Evolutionary conservation across 2,797 vertebrate species (phyloP), one percentile per base, ranked within the genome.

Genomic region (Acipenser ruthenus): DNA sequence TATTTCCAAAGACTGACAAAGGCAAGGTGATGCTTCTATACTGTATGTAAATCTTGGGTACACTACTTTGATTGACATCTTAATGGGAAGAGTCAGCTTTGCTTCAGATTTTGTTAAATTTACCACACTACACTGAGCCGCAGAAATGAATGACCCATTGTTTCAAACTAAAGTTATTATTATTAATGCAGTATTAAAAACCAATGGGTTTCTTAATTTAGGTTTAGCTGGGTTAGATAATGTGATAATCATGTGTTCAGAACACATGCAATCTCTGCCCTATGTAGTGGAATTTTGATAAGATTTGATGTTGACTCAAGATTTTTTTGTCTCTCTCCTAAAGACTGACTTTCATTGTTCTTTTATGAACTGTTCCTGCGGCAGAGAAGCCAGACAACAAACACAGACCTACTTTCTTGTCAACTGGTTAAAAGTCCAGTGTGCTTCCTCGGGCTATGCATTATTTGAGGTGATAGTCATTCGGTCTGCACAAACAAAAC

Each of bases 401-500:
- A n/a, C 37, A 37, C 37, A 37, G 37, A 49, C 74, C 74, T 69
- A 49, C 71, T 79, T 78, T 77, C 73, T 71, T 69, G 65, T 64
- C 61, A 37, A 37, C 73, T 67, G 68, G 63, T 74, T 66, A 74
- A 74, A 71, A 66, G 77, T 65, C 67, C 10, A 72, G 67, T 82
- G 68, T 68, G 70, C 68, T 69, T 74, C 74, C 72, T 79, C 63
- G 62, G 77, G 74, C 72, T 11, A 77, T 10, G 69, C 77, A 74
- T 73, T 74, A 75, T 12, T 78, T 67, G 64, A 62, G 73, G 48
- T 72, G 73, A 70, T 10, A 55, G 53, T 77, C 75, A 75, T 66
- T 70, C 72, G 76, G 66, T 74, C 60, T 78, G 71, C 60, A 70
- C 67, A 77, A 79, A 76, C 65, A 62, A 74, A 79, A 72, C 47